Conservation (phyloP, 2,888 invertebrate genomes). For the Yponomeuta sedellus region DNA sequence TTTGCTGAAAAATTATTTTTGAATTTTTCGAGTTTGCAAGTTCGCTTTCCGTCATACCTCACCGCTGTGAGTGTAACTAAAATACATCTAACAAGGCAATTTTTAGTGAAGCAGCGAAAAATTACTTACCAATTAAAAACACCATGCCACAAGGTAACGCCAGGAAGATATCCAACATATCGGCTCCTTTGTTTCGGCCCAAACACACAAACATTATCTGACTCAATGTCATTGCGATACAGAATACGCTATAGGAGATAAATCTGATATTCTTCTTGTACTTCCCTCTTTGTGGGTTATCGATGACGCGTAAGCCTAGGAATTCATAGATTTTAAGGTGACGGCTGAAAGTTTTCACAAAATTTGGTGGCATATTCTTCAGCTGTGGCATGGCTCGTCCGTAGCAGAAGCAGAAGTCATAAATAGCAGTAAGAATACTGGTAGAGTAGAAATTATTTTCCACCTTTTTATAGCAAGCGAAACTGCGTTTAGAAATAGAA, state of each 20-base stretch:
- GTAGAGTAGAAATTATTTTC: neutral
- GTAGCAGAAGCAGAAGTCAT: neutral
- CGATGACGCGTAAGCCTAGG: constrained; percentile 27
- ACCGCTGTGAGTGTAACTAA: no score
- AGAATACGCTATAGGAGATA: constrained; percentile 13
- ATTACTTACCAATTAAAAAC: constrained; percentile 24
- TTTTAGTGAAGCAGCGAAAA: no score
- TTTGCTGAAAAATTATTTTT: no score
- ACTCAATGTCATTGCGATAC: constrained; percentile 22
- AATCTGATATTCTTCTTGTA: constrained; percentile 20
- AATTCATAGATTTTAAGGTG: constrained; percentile 24
- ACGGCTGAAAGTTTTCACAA: constrained; percentile 23
- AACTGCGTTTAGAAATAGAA: neutral
- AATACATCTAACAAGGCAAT: no score
- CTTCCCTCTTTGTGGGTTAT: constrained; percentile 18
- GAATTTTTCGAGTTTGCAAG: no score
- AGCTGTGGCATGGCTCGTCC: constrained; percentile 15
- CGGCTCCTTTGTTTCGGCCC: constrained; percentile 23
- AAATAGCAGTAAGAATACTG: neutral
- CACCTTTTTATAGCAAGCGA: neutral
- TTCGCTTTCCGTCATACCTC: no score
- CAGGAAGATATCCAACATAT: constrained; percentile 26
- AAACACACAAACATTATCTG: constrained; percentile 23
- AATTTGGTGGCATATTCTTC: constrained; percentile 14
- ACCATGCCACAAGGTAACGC: constrained; percentile 25